Evolutionary conservation across 2,113 vertebrate species (phyloP).

Genomic region (Corythaeola cristata): DNA sequence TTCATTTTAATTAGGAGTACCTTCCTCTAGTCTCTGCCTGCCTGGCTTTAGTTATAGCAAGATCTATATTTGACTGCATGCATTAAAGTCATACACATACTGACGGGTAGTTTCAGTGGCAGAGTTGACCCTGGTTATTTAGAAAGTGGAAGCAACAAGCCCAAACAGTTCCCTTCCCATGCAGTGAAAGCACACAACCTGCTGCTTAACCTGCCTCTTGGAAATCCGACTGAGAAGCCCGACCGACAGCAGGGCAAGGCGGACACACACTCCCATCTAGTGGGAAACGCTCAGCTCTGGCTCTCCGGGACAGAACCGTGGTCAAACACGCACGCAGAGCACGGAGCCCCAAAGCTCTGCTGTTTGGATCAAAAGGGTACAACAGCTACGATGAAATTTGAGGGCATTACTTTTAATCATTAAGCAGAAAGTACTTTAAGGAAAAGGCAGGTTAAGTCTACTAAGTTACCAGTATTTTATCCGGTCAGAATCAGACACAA

Average conservation of each 20-base stretch:
- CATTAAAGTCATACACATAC: neutral
- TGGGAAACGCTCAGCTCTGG: neutral
- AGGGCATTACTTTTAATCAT: neutral
- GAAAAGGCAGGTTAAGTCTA: neutral
- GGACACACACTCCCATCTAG: slow-evolving; percentile 45
- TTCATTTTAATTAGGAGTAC: neutral
- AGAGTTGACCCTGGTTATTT: neutral
- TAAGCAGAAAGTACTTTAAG: neutral
- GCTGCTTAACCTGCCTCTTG: neutral
- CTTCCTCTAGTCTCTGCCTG: neutral
- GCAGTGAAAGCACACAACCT: neutral
- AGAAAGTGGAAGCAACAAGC: neutral
- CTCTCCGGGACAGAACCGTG: fast-evolving
- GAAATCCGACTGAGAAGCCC: fast-evolving
- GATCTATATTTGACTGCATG: neutral
- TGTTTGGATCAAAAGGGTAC: neutral
- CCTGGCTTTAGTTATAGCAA: neutral
- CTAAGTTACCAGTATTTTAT: neutral
- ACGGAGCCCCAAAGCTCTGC: too few species aligned
- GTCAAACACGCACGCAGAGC: too few species aligned
- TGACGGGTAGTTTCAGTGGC: neutral
- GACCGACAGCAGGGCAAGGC: neutral
- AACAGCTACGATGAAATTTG: neutral
- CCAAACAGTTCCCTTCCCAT: neutral
- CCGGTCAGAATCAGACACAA: neutral